These are phyloP conservation scores for Perca flavescens DNA, from an alignment of 2,113 vertebrate genomes.

Conservation along the genomic window DNA sequence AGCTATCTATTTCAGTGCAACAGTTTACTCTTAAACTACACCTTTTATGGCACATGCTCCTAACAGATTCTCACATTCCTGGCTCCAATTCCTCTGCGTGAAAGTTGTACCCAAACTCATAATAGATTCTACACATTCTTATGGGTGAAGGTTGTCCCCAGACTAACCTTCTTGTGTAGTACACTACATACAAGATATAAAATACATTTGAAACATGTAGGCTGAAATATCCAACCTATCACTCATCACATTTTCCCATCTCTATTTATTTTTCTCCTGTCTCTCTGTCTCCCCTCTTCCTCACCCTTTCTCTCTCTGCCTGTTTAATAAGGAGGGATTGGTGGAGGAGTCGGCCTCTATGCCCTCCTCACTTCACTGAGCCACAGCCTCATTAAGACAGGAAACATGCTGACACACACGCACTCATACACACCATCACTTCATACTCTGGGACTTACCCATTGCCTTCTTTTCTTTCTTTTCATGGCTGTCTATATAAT, in stretches of 20 bases:
- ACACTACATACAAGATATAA: no score
- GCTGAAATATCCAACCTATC: no score
- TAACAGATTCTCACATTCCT: no score
- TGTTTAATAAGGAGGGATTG: slow-evolving; percentile 46
- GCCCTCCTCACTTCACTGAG: slow-evolving; percentile 33
- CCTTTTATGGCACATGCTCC: no score
- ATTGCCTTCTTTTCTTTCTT: neutral
- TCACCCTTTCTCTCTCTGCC: neutral
- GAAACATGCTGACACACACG: slow-evolving; percentile 57
- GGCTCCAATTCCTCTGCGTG: no score
- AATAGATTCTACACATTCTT: no score
- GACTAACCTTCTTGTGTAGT: no score
- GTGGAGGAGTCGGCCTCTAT: slow-evolving; percentile 8
- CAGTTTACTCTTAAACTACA: no score
- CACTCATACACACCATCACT: slow-evolving; percentile 5
- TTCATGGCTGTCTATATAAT: slow-evolving; percentile 39
- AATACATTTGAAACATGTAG: no score
- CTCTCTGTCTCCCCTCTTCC: neutral
- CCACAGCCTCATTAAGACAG: slow-evolving; percentile 51
- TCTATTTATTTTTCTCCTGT: neutral
- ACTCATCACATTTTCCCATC: neutral
- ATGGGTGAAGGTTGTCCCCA: no score
- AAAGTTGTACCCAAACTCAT: no score
- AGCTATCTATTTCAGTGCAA: no score
- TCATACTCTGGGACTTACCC: slow-evolving; percentile 14